These are phyloP conservation scores for Rhynchonycteris naso DNA, from an alignment of 2,797 vertebrate genomes.

Conservation along the genomic window DNA sequence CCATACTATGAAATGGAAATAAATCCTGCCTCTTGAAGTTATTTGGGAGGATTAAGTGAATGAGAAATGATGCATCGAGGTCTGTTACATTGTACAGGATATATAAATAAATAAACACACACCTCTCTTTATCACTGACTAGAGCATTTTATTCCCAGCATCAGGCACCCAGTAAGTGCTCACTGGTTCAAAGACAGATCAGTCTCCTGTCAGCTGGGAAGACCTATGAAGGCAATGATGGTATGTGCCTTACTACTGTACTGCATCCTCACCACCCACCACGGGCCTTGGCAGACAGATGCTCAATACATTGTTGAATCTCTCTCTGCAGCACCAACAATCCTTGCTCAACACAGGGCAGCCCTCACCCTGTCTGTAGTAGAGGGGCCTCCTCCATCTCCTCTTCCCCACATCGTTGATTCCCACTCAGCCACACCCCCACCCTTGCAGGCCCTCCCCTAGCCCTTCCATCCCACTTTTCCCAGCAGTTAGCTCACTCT, in stretches of 20 bases:
- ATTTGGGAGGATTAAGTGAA: slow-evolving; percentile 33
- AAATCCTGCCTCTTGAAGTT: slow-evolving; percentile 12
- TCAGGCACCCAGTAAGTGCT: slow-evolving; percentile 45
- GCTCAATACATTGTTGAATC: slow-evolving; percentile 20
- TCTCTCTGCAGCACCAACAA: slow-evolving; percentile 14
- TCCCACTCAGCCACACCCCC: background rate
- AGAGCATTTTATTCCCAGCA: slow-evolving; percentile 4
- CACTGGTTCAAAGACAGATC: background rate
- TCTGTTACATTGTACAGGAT: background rate
- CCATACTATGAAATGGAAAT: background rate
- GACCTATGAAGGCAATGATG: background rate
- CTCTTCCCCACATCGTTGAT: background rate
- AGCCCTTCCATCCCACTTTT: background rate
- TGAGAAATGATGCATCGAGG: background rate
- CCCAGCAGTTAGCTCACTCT: background rate
- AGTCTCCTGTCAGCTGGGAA: background rate
- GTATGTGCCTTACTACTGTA: background rate
- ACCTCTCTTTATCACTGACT: background rate
- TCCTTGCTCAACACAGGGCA: background rate
- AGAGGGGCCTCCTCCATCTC: background rate
- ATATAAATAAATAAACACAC: background rate
- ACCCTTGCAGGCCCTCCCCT: background rate
- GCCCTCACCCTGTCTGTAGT: background rate
- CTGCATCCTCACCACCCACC: background rate
- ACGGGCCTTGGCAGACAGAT: background rate